These are phyloP conservation scores for Agrochola circellaris DNA, from an alignment of 2,888 invertebrate genomes.

Conservation along the genomic window DNA sequence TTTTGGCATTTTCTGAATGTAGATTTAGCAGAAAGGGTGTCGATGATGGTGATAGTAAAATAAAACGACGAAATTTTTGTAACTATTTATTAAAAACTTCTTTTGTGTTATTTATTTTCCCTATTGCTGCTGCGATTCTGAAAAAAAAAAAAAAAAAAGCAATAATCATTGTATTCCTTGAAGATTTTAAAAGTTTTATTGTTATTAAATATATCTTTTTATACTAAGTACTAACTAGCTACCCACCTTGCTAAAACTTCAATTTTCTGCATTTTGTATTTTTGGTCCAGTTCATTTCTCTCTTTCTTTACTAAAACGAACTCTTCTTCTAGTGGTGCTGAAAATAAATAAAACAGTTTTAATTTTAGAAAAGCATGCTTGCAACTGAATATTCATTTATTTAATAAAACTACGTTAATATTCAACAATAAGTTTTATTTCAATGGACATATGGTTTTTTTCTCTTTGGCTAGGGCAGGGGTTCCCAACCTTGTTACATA, in stretches of 20 bases:
- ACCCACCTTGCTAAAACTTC: constrained; percentile 55
- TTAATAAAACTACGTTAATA: background rate
- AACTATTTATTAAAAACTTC: constrained; percentile 54
- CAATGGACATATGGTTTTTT: background rate
- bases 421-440: constrained; percentile 15
- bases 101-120: constrained; percentile 38
- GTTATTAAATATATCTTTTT: too few species aligned
- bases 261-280: constrained; percentile 65
- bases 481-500: background rate
- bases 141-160: constrained; percentile 24
- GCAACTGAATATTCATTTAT: background rate
- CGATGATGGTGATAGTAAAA: background rate
- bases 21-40: too few species aligned
- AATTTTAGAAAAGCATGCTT: background rate
- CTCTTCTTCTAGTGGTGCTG: constrained; percentile 59
- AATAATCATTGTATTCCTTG: background rate
- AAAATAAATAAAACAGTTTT: constrained; percentile 22
- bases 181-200: background rate
- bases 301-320: constrained; percentile 61
- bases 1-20: too few species aligned
- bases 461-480: background rate
- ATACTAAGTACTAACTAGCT: background rate
- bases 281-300: constrained; percentile 63
- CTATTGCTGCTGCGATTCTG: constrained; percentile 56
- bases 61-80: constrained; percentile 23